A percentile compares a stretch with the other conserved stretches of the same genome.
Evolutionary conservation across 2,888 invertebrate genomes (phyloP).

Genomic region (Drymonia ruficornis): DNA sequence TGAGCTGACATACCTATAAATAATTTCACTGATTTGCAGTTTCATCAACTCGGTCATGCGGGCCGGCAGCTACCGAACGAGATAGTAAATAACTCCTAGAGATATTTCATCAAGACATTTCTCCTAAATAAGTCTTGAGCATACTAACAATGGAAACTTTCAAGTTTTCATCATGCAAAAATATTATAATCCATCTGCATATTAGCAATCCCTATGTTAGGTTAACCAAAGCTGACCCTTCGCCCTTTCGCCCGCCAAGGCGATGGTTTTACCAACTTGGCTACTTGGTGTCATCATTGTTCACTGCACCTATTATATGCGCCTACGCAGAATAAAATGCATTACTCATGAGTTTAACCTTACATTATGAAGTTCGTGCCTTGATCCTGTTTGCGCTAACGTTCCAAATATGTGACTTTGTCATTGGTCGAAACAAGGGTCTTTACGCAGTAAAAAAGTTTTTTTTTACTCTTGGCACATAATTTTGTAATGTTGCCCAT

Average conservation of each 20-base stretch:
- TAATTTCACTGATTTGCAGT: too few species aligned
- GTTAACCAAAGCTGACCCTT: too few species aligned
- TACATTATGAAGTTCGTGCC: slow-evolving; percentile 1
- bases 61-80: too few species aligned
- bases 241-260: neutral
- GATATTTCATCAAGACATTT: too few species aligned
- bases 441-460: neutral
- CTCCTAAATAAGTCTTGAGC: too few species aligned
- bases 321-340: slow-evolving; percentile 8
- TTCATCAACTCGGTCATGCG: too few species aligned
- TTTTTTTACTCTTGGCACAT: neutral
- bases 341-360: slow-evolving; percentile 11
- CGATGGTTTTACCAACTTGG: neutral
- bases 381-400: slow-evolving; percentile 4
- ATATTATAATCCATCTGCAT: too few species aligned
- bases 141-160: too few species aligned
- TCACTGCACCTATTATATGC: neutral
- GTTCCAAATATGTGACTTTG: slow-evolving; percentile 3
- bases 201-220: too few species aligned
- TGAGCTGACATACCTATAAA: too few species aligned
- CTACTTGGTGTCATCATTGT: neutral
- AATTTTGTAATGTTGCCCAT: neutral
- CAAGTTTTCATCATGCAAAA: too few species aligned
- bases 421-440: neutral
- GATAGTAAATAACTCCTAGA: too few species aligned